These are phyloP conservation scores for Knipowitschia caucasica DNA, from an alignment of 2,797 vertebrate species.

Conservation along the genomic window DNA sequence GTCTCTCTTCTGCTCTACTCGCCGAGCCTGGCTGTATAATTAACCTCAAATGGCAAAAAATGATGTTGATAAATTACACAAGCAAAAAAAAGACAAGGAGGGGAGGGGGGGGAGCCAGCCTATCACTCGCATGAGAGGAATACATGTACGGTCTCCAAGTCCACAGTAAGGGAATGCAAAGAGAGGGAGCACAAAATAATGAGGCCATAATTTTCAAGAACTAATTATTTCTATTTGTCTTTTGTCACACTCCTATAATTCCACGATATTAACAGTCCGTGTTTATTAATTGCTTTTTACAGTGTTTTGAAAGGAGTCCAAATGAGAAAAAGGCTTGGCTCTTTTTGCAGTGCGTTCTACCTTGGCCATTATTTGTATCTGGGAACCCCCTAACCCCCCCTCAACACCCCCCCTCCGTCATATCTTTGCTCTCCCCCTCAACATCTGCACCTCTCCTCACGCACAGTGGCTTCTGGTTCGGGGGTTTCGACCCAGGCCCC, in stretches of 20 bases:
- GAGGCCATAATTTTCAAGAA: slow-evolving; percentile 99
- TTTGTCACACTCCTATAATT: slow-evolving; percentile 99
- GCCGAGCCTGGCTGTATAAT: slow-evolving; percentile 73
- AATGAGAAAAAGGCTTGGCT: slow-evolving; percentile 88
- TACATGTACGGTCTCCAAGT: slow-evolving; percentile 78
- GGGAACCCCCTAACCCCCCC: slow-evolving; percentile 66
- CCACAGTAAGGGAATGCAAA: slow-evolving; percentile 49
- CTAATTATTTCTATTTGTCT: slow-evolving; percentile 99
- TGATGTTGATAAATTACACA: slow-evolving; percentile 79
- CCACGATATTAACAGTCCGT: slow-evolving; percentile 99
- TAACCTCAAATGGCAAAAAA: slow-evolving; percentile 79
- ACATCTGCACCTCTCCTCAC: slow-evolving; percentile 79
- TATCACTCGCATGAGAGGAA: slow-evolving; percentile 77
- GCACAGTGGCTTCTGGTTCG: slow-evolving; percentile 86
- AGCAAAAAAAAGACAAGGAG: slow-evolving; percentile 43
- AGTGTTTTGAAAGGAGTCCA: slow-evolving; percentile 98
- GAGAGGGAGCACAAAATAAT: slow-evolving; percentile 74
- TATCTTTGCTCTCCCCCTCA: not conserved
- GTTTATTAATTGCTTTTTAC: slow-evolving; percentile 99
- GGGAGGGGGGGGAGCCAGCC: slow-evolving; percentile 52
- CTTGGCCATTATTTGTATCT: slow-evolving; percentile 85
- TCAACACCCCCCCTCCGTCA: slow-evolving; percentile 54
- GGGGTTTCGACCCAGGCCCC: slow-evolving; percentile 86
- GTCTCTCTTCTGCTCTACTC: slow-evolving; percentile 72
- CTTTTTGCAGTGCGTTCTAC: slow-evolving; percentile 87